These are phyloP conservation scores for Theonella swinhoei DNA, from an alignment of 37 sponge, comb jelly and placozoan species.

Conservation along the genomic window DNA sequence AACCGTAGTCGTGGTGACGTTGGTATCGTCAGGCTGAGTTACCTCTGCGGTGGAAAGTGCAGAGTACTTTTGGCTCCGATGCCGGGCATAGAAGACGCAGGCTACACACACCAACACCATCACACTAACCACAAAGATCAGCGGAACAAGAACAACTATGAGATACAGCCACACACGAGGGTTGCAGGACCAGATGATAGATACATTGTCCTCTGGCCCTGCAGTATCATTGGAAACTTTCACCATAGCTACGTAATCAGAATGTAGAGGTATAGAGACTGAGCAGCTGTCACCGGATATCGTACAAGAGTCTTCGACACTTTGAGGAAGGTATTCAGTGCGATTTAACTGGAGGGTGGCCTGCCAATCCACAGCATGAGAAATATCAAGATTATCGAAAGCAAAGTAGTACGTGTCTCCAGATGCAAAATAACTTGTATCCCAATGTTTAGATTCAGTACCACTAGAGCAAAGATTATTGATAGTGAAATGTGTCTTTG, in stretches of 20 bases:
- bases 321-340: background rate
- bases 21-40: background rate
- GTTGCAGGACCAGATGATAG: conserved; percentile 1
- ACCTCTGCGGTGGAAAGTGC: background rate
- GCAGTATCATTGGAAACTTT: background rate
- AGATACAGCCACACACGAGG: conserved; percentile 48
- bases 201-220: background rate
- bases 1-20: background rate
- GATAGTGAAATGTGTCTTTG: background rate
- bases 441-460: background rate
- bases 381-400: background rate
- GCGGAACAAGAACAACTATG: background rate
- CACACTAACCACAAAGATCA: background rate
- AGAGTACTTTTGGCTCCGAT: background rate
- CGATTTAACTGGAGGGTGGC: conserved; percentile 17
- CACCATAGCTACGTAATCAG: background rate
- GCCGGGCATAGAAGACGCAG: background rate
- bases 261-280: background rate
- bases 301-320: background rate
- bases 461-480: background rate
- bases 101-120: background rate
- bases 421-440: background rate
- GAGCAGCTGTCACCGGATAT: background rate
- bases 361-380: background rate
- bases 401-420: conserved; percentile 43